Evolutionary conservation across 2,113 vertebrate genomes (phyloP), one percentile per base, ranked within the genome.

Genomic region (Anarrhichthys ocellatus): DNA sequence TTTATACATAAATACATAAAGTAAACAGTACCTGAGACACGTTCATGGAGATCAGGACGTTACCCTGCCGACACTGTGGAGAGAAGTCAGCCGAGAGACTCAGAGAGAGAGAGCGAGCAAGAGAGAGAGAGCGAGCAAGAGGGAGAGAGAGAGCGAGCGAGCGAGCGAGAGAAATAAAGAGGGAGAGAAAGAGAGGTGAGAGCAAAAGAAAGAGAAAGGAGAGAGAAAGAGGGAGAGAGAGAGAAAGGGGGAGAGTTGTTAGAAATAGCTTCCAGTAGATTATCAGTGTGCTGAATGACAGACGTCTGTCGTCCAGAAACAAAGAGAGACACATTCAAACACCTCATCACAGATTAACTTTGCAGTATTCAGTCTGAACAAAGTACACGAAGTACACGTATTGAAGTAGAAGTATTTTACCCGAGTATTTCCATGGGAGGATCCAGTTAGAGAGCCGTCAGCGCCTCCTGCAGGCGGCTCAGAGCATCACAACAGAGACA

Each of bases 181-280:
- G 3, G 13, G 64, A 36, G 54, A 52, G 59, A 17, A 20, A 34
- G 69, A 42, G 63, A 34, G 70, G 64, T 18, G 56, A 61, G 59
- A 32, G 32, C 2, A 4, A 32, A 4, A 32, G 32, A 32, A 4
- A 32, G 32, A 32, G 32, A 32, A 4, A 4, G 32, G 32, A 20
- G 63, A 34, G 52, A 65, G 65, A 32, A 18, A 59, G 67, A 63
- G 61, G 18, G 48, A 50, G 48, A 50, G 48, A 9, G 64, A 29
- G 3, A 14, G 24, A n/a, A 15, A 4, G 59, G 5, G 22, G 8
- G 64, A 6, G 17, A 27, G 32, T 2, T 1, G 29, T 72, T 83
- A 89, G 72, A 87, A 84, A 89, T 89, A 89, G 78, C 24, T 32
- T 77, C 44, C 74, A 76, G 69, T 32, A 40, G 82, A 82, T 88